These are phyloP conservation scores for Gyps fulvus DNA, from an alignment of 2,113 vertebrate genomes.

Conservation along the genomic window DNA sequence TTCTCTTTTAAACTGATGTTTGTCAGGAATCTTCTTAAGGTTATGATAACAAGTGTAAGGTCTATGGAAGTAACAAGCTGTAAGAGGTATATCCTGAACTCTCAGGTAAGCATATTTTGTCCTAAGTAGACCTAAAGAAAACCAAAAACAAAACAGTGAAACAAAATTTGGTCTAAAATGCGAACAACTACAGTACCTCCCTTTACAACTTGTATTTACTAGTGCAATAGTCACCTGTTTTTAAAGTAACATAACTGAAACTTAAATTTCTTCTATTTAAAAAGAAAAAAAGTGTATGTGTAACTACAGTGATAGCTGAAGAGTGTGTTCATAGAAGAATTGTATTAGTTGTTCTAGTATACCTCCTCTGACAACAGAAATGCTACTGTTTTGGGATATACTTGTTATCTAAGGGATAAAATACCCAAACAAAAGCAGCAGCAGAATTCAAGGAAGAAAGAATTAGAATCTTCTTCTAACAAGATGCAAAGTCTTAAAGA, in stretches of 20 bases:
- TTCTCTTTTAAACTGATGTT: background rate
- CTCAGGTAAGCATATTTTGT: background rate
- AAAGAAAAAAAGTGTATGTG: background rate
- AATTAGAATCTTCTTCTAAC: background rate
- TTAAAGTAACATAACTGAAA: background rate
- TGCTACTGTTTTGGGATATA: background rate
- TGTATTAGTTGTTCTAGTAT: background rate
- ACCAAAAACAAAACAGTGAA: background rate
- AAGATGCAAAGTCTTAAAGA: background rate
- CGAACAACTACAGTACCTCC: background rate
- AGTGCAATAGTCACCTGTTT: background rate
- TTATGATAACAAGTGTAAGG: background rate
- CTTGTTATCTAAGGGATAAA: background rate
- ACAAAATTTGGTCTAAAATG: background rate
- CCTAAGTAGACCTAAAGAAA: background rate
- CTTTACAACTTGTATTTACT: background rate
- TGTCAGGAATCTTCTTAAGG: background rate
- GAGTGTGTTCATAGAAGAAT: background rate
- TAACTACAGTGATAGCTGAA: background rate
- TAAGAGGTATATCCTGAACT: background rate
- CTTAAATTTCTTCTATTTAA: background rate
- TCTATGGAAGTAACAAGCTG: background rate
- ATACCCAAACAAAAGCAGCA: background rate
- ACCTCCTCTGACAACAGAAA: background rate
- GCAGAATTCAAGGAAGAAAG: background rate